phyloP scores from a whole-genome alignment of 2,797 vertebrate species.

The Danio jaintianensis region DNA sequence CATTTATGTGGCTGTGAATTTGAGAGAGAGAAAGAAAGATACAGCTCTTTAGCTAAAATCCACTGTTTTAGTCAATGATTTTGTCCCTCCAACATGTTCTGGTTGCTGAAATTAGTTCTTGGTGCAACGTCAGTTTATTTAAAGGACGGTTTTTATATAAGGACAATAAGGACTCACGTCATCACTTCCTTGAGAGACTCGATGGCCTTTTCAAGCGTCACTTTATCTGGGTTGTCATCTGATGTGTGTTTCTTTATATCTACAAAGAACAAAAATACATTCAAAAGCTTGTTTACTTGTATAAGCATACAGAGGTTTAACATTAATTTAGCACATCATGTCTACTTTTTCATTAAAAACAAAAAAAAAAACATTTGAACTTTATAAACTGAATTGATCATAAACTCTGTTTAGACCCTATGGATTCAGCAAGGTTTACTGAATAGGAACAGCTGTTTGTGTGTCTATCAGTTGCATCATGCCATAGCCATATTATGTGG shows the following conservation, averaged over 20 bases:
- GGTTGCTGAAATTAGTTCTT: not conserved
- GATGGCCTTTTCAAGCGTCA: slow-evolving; percentile 92
- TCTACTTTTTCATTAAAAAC: no score
- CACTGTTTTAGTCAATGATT: not conserved
- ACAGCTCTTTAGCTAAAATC: not conserved
- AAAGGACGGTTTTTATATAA: not conserved
- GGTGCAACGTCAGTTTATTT: not conserved
- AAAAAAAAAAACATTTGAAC: no score
- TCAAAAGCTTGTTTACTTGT: not conserved
- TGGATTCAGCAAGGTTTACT: not conserved
- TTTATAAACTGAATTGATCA: not conserved
- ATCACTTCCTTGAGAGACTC: slow-evolving; percentile 98
- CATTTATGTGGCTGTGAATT: slow-evolving; percentile 91
- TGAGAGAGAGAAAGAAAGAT: not conserved
- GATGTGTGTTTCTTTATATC: slow-evolving; percentile 97
- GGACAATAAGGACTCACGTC: slow-evolving; percentile 85
- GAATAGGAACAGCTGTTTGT: slow-evolving; percentile 1
- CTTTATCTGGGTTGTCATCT: slow-evolving; percentile 96
- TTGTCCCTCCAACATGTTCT: not conserved
- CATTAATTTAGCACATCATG: no score
- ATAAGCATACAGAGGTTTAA: not conserved
- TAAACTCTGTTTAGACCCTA: not conserved
- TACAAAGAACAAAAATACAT: slow-evolving; percentile 63
- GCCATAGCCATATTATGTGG: not conserved
- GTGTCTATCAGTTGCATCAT: slow-evolving; percentile 1